A percentile compares a stretch with the other conserved stretches of the same genome.
These are phyloP conservation scores for Corbicula japonica DNA, from an alignment of 2,888 invertebrate genomes.

Conservation along the genomic window DNA sequence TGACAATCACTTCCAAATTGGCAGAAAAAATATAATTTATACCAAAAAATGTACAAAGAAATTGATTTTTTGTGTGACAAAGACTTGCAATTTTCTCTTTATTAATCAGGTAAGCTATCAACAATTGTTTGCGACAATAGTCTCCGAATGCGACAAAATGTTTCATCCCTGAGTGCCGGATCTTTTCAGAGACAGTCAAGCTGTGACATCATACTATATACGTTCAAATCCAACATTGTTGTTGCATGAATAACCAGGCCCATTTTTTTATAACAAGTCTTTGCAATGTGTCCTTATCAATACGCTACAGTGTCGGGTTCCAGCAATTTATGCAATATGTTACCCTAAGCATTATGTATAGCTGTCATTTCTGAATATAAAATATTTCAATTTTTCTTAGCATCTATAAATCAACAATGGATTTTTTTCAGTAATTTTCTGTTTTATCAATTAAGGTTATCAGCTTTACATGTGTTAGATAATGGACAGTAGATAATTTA, in stretches of 20 bases:
- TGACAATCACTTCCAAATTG: slow-evolving; percentile 36
- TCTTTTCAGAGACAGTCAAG: slow-evolving; percentile 6
- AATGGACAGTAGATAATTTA: too few relatives aligned
- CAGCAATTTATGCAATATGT: slow-evolving; percentile 3
- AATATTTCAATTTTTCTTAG: too few relatives aligned
- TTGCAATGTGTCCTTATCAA: background rate
- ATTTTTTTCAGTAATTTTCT: too few relatives aligned
- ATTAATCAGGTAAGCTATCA: too few relatives aligned
- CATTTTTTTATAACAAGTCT: too few relatives aligned
- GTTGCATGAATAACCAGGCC: background rate
- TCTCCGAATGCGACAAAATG: too few relatives aligned
- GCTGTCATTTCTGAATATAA: background rate
- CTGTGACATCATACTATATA: background rate
- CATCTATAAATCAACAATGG: too few relatives aligned
- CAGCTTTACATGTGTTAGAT: too few relatives aligned
- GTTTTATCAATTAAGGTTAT: too few relatives aligned
- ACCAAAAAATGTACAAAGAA: slow-evolving; percentile 43
- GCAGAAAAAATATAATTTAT: slow-evolving; percentile 44
- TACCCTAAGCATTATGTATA: background rate
- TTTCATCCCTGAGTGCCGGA: too few relatives aligned
- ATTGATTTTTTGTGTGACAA: slow-evolving; percentile 55
- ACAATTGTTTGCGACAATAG: too few relatives aligned
- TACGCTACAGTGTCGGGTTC: background rate
- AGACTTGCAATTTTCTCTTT: slow-evolving; percentile 55
- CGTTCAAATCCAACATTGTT: slow-evolving; percentile 6